These are phyloP conservation scores for Heliconius ethilla DNA, from an alignment of 2,888 invertebrate genomes.

Conservation along the genomic window DNA sequence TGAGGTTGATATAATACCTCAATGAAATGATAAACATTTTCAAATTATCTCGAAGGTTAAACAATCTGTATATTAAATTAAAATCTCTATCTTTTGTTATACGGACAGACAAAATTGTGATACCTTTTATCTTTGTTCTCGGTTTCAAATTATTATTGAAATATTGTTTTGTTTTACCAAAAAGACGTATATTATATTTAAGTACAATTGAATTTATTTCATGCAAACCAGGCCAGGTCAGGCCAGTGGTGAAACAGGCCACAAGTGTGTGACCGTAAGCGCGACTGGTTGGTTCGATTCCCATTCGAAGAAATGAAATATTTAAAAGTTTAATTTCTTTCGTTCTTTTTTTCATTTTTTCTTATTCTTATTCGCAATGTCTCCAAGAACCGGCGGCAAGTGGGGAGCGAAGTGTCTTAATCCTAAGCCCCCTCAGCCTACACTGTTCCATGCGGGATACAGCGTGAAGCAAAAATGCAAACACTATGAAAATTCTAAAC, in stretches of 20 bases:
- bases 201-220: neutral
- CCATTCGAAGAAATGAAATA: too few relatives aligned
- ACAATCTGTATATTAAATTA: slow-evolving; percentile 29
- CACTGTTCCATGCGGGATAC: too few relatives aligned
- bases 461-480: neutral
- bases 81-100: slow-evolving; percentile 22
- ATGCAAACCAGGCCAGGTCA: neutral
- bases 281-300: too few relatives aligned
- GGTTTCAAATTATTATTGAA: slow-evolving; percentile 1
- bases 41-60: slow-evolving; percentile 41
- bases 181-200: neutral
- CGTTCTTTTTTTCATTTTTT: too few relatives aligned
- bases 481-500: slow-evolving; percentile 8
- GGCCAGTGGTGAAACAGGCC: too few relatives aligned
- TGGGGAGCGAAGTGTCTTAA: too few relatives aligned
- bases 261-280: too few relatives aligned
- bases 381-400: too few relatives aligned
- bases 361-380: too few relatives aligned
- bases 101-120: slow-evolving; percentile 1
- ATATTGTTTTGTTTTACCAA: neutral
- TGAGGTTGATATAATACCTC: too few relatives aligned
- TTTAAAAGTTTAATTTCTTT: too few relatives aligned
- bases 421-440: too few relatives aligned
- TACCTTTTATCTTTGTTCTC: slow-evolving; percentile 2
- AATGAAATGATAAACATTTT: slow-evolving; percentile 39